Evolutionary conservation across 92 coral and sea anemone genomes (phyloP).

Genomic region (Pocillopora grandis): DNA sequence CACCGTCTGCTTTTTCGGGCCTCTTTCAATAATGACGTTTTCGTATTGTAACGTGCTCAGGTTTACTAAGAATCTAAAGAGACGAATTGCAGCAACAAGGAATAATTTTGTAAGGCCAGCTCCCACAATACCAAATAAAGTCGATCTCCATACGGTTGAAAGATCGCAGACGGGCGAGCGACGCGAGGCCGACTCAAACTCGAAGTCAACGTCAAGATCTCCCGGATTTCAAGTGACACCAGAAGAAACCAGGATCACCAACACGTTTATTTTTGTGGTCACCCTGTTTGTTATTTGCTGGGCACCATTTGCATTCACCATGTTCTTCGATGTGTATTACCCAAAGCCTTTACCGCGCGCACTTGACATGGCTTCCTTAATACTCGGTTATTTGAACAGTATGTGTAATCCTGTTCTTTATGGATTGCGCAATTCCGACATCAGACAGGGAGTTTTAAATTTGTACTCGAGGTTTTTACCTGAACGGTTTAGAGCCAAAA

Average conservation of each 20-base stretch:
- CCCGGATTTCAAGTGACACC: slow-evolving; percentile 18
- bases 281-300: slow-evolving; percentile 57
- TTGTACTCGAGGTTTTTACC: slow-evolving; percentile 4
- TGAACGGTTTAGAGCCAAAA: neutral
- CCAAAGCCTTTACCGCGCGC: slow-evolving; percentile 43
- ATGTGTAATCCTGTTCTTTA: slow-evolving; percentile 70
- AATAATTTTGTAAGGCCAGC: neutral
- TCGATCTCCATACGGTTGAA: neutral
- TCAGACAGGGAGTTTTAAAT: slow-evolving; percentile 41
- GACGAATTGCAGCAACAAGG: neutral
- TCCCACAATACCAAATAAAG: neutral
- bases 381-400: slow-evolving; percentile 82
- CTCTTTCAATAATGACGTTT: slow-evolving; percentile 46
- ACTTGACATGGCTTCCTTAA: slow-evolving; percentile 56
- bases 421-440: slow-evolving; percentile 48
- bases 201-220: neutral
- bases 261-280: slow-evolving; percentile 46
- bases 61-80: slow-evolving; percentile 25
- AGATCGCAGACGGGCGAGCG: neutral
- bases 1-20: slow-evolving; percentile 56
- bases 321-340: slow-evolving; percentile 49
- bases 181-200: neutral
- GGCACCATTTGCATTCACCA: slow-evolving; percentile 62
- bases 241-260: slow-evolving; percentile 50
- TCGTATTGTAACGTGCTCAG: slow-evolving; percentile 50